Evolutionary conservation across 2,888 invertebrate species (phyloP), one percentile per base, ranked within the genome.

Genomic region (Trissolcus japonicus): DNA sequence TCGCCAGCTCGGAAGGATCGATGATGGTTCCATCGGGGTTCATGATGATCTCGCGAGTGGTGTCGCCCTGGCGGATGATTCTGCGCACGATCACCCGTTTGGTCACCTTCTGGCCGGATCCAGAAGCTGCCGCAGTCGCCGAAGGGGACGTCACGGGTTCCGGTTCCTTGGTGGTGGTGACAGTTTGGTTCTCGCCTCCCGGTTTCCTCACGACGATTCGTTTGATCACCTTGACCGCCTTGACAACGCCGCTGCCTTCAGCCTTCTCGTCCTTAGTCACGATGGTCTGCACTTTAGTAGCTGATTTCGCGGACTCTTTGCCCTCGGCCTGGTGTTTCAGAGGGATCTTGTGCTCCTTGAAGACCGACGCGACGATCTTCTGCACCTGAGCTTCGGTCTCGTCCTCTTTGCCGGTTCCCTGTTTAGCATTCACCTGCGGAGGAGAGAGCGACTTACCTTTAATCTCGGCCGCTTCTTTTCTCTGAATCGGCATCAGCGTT

Each of bases 301-400:
- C 21, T 6, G 78, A 80, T 41, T 86, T 85, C 13, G 66, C 76
- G 43, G 77, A 82, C 53, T 87, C 87, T 71, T 83, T 84, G 14
- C 73, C 76, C 9, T 35, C 35, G 54, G 72, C 82, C 51, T 84
- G 82, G 67, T 87, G 84, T 62, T 88, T 88, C 25, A 88, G 65
- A 13, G 89, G 87, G 54, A 89, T 88, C 63, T 89, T 89, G 71
- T 89, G 89, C 53, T 89, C 88, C 48, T 89, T 88, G 61, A 89
- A 88, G 1, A 88, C 88, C 4, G 87, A 87, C 0, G 88, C 88
- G 1, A 89, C 88, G 57, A 89, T 89, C 63, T 89, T 89, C 71
- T 88, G 89, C 17, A 89, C 89, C 66, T 89, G 88, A 0, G 86
- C 88, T 57, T 89, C 89, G 1, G 89, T 89, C 7, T 87, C 88